A percentile compares a stretch with the other conserved stretches of the same genome.
phyloP scores from a whole-genome alignment of 2,113 vertebrate species.

The Ceyx cyanopectus region DNA sequence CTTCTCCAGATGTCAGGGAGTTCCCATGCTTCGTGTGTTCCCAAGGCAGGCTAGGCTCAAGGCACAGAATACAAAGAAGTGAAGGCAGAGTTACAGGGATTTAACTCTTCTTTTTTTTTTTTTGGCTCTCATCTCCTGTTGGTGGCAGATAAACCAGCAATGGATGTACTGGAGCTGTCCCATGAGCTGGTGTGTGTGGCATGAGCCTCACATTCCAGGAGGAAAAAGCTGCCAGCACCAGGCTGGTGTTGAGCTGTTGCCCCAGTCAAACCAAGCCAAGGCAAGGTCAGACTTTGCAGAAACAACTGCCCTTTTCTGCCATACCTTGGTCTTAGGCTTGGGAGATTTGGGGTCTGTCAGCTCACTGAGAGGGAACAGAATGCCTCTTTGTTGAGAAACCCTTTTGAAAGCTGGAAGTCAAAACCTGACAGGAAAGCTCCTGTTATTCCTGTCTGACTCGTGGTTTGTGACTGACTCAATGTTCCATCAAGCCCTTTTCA shows the following conservation, averaged over 20 bases:
- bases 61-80: background rate
- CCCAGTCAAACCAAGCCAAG: background rate
- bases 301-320: background rate
- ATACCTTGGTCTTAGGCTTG: background rate
- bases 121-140: background rate
- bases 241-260: background rate
- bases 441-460: background rate
- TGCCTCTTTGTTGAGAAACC: background rate
- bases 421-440: background rate
- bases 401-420: background rate
- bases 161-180: background rate
- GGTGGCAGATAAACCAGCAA: background rate
- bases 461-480: background rate
- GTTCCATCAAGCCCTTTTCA: background rate
- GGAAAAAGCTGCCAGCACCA: background rate
- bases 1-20: background rate
- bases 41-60: background rate
- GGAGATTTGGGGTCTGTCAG: background rate
- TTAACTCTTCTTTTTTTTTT: background rate
- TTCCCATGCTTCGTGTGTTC: background rate
- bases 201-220: background rate
- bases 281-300: background rate
- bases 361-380: rapidly evolving
- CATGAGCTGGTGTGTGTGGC: background rate
- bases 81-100: background rate